Percentiles rank a stretch among this genome's conserved stretches.
Evolutionary conservation across 2,888 invertebrate genomes (phyloP).

Genomic region (Acholoe squamosa): DNA sequence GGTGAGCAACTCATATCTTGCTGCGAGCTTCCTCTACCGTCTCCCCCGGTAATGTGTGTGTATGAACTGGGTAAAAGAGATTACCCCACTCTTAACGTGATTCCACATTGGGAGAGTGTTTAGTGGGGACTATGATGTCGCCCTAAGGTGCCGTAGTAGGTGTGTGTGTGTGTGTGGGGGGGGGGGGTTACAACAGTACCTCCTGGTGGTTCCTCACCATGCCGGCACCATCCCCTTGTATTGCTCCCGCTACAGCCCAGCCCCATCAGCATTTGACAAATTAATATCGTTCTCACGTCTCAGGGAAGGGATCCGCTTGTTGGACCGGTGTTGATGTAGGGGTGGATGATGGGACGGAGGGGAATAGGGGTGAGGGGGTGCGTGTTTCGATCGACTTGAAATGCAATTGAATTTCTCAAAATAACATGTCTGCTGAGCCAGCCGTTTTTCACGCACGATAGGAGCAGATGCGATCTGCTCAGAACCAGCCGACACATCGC

Average conservation of each 20-base stretch:
- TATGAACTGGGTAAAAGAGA: not conserved
- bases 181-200: not conserved
- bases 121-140: not conserved
- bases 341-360: too few relatives aligned
- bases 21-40: too few relatives aligned
- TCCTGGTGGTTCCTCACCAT: not conserved
- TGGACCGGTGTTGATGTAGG: not conserved
- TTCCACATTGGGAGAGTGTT: not conserved
- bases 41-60: too few relatives aligned
- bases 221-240: not conserved
- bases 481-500: not conserved
- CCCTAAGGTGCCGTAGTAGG: too few relatives aligned
- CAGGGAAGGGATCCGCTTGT: slow-evolving; percentile 4
- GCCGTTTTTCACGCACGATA: slow-evolving; percentile 16
- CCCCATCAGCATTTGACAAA: slow-evolving; percentile 21
- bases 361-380: not conserved
- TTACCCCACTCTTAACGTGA: not conserved
- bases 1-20: too few relatives aligned
- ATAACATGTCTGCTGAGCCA: not conserved
- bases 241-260: not conserved
- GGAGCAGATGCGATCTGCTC: not conserved
- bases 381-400: slow-evolving; percentile 11
- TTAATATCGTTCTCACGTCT: slow-evolving; percentile 33
- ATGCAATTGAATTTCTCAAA: slow-evolving; percentile 37
- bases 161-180: too few relatives aligned